A percentile compares a stretch with the other conserved stretches of the same genome.
These are phyloP conservation scores for Parus major DNA, from an alignment of 2,113 vertebrate genomes.

Conservation along the genomic window DNA sequence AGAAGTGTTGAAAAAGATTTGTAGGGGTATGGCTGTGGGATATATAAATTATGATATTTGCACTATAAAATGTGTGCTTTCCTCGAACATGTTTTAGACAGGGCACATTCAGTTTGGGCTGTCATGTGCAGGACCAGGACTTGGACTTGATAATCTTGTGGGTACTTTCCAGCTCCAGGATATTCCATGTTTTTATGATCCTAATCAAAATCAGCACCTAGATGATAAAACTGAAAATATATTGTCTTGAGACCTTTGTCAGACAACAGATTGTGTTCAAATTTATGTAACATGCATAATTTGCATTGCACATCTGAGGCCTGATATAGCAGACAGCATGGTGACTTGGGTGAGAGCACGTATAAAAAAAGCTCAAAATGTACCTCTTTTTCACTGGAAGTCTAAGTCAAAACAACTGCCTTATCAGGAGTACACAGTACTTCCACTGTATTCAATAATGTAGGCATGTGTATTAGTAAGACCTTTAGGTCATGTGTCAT, in stretches of 20 bases:
- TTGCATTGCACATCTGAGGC: background rate
- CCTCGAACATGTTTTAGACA: background rate
- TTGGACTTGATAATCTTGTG: background rate
- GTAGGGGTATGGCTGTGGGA: background rate
- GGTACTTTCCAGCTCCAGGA: background rate
- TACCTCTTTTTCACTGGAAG: background rate
- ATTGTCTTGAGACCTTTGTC: background rate
- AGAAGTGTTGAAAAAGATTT: background rate
- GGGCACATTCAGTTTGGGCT: background rate
- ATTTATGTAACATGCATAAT: background rate
- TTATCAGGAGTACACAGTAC: background rate
- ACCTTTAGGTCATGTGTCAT: background rate
- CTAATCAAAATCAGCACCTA: background rate
- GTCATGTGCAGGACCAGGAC: background rate
- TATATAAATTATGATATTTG: background rate
- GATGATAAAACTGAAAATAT: background rate
- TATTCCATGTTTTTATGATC: background rate
- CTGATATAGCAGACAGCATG: background rate
- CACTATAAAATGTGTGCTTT: background rate
- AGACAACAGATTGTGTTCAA: background rate
- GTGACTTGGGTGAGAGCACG: background rate
- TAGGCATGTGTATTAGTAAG: background rate
- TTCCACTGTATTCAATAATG: background rate
- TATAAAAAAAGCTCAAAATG: background rate
- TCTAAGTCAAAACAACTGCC: background rate